A percentile compares a stretch with the other conserved stretches of the same genome.
These are phyloP conservation scores for Lepidochitona cinerea DNA, from an alignment of 2,888 invertebrate genomes.

Conservation along the genomic window DNA sequence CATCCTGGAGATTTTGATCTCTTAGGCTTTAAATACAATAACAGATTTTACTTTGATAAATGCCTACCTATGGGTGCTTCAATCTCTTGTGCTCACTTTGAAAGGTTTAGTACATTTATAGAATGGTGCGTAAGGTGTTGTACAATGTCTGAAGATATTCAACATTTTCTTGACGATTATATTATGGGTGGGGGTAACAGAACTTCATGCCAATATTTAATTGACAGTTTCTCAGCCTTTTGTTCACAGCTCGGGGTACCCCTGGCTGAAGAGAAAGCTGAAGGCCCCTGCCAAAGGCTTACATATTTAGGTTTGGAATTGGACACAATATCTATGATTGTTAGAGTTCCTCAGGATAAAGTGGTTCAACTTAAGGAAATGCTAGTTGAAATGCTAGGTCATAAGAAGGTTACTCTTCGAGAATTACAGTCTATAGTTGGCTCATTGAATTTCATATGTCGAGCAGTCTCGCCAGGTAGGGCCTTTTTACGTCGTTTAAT, in stretches of 20 bases:
- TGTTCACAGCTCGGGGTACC: neutral
- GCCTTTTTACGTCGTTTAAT: neutral
- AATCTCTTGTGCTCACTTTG: conserved; percentile 12
- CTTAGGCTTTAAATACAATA: conserved; percentile 21
- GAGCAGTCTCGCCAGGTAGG: neutral
- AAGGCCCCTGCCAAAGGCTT: neutral
- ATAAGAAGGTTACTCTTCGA: neutral
- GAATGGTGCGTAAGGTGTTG: neutral
- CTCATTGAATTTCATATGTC: neutral
- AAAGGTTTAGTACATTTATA: conserved; percentile 18
- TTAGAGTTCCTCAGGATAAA: neutral
- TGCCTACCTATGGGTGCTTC: conserved; percentile 17
- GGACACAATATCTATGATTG: neutral
- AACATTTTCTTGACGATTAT: no score
- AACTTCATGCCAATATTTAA: neutral
- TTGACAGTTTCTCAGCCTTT: neutral
- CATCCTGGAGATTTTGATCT: conserved; percentile 24
- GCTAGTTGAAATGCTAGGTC: neutral
- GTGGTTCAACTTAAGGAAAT: no score
- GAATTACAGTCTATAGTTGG: neutral
- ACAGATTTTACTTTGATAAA: conserved; percentile 20
- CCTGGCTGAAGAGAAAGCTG: neutral
- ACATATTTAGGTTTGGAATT: neutral
- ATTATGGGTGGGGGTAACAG: no score
- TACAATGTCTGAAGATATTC: neutral